Base-by-base conservation (phyloP, 2,888 invertebrate genomes). In the Agrotis puta region DNA sequence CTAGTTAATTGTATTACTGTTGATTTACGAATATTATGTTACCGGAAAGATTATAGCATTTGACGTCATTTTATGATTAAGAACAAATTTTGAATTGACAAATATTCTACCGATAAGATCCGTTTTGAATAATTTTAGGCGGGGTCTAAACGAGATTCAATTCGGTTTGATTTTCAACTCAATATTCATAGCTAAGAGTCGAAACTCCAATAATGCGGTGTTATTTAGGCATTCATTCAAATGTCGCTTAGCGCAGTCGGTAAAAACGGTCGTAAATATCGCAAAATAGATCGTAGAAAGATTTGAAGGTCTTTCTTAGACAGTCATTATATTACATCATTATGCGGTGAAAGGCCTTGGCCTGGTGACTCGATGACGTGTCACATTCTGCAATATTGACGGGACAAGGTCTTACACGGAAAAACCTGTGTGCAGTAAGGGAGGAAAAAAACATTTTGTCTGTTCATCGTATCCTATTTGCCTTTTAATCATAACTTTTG, bases 1-100 rank as follows among this genome's bases (percentile, higher is more conserved):
- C 79, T 78, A 70, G 71, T 81, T 78, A 79, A 74, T 78, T 39
- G 27, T 79, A 63, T 70, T 70, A 81, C 77, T 68, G 58, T 81
- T 47, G 64, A 59, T 59, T 51, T 68, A 61, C 43, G 70, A 61
- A 45, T 56, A 62, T 81, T 70, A 66, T 51, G 63, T 59, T 65
- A 53, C 69, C 47, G 59, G 62, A 70, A 66, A 62, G 22, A 64
- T 66, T 56, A 54, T 61, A 43, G 13, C 3, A 54, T 14, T 43
- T 77, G 67, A 59, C 24, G 62, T 64, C 1, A 77, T 63, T 61
- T 27, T 54, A 20, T 56, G 39, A 13, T 63, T 5, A 13, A 27
- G 13, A n/a, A 43, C 6, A 24, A 13, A 33, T 0, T 33, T 6
- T 33, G 39, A 39, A 9, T 9, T 9, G 11, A 39, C 39, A 11